Conservation (phyloP, 2,888 invertebrate species). For the Willowsia nigromaculata region DNA sequence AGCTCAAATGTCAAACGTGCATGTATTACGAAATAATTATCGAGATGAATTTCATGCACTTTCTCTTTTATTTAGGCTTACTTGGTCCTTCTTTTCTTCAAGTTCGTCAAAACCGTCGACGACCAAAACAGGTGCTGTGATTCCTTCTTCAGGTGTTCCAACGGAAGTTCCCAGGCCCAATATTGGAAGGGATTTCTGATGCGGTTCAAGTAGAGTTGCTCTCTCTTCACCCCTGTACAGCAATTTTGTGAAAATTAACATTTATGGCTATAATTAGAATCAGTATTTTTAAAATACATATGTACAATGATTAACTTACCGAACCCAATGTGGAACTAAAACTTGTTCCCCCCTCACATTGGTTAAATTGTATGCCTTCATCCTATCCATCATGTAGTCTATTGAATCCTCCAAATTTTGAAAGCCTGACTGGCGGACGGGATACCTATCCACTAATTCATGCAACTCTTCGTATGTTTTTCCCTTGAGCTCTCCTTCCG, state of each 20-base stretch:
- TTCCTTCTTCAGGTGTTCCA: constrained; percentile 74
- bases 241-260: too few species aligned
- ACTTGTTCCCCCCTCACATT: constrained; percentile 81
- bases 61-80: constrained; percentile 54
- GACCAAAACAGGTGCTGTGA: constrained; percentile 76
- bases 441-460: constrained; percentile 80
- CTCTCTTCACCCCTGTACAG: constrained; percentile 75
- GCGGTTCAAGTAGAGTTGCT: constrained; percentile 63
- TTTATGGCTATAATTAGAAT: too few species aligned
- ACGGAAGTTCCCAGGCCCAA: constrained; percentile 76
- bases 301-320: too few species aligned
- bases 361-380: constrained; percentile 79
- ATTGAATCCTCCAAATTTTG: constrained; percentile 81
- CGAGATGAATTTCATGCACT: too few species aligned
- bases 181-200: constrained; percentile 65
- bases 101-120: constrained; percentile 76
- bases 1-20: too few species aligned
- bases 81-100: constrained; percentile 58
- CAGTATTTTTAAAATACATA: too few species aligned
- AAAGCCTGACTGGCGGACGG: constrained; percentile 80
- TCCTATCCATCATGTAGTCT: constrained; percentile 80
- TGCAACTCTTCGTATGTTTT: constrained; percentile 79
- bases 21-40: too few species aligned
- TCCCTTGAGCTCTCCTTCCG: constrained; percentile 83
- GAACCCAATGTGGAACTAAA: constrained; percentile 79